Conservation (phyloP, 2,888 invertebrate genomes). For the Odontocerum albicorne region DNA sequence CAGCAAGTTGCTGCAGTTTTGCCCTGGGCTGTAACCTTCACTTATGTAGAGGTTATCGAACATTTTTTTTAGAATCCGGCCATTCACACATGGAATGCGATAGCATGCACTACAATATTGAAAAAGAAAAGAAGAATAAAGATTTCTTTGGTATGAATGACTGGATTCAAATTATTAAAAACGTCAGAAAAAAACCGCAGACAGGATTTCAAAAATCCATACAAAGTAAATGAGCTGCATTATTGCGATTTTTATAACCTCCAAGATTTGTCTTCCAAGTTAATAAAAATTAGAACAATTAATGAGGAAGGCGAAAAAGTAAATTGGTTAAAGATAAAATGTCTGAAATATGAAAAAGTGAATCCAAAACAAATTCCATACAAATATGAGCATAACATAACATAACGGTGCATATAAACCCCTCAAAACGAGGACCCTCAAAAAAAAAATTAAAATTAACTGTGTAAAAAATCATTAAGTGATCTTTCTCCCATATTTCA, state of each 20-base stretch:
- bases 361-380: no score
- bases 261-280: conserved; percentile 1
- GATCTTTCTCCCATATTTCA: no score
- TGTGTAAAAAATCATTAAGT: no score
- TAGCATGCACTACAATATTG: conserved; percentile 12
- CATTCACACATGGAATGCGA: conserved; percentile 20
- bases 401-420: no score
- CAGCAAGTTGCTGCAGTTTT: not conserved
- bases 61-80: conserved; percentile 13
- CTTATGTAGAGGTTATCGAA: not conserved
- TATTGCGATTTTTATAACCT: conserved; percentile 4
- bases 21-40: not conserved
- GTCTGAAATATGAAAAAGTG: no score
- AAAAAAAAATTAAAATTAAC: no score
- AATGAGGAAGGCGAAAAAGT: no score
- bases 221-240: not conserved
- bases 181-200: not conserved
- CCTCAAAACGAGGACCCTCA: no score
- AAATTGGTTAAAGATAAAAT: no score
- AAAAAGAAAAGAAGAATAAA: conserved; percentile 1
- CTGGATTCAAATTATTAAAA: not conserved
- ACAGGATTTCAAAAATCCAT: not conserved
- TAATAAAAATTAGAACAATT: no score
- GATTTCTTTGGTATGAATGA: not conserved
- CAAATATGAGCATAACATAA: no score